Base-by-base conservation (phyloP, 2,797 vertebrate species). In the Acanthis flammea region DNA sequence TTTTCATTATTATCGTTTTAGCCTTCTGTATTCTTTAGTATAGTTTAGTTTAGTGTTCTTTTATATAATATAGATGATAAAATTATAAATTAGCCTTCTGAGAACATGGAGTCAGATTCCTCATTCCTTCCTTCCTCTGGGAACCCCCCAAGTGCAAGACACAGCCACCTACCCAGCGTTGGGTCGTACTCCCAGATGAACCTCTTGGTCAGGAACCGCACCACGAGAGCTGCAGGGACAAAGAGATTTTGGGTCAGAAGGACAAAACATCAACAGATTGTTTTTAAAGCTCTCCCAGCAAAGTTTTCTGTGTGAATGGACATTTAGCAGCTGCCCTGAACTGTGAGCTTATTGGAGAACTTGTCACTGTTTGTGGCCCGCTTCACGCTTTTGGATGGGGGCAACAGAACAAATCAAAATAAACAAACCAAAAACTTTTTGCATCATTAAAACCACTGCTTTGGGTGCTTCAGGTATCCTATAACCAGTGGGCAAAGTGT, bases 101-200 rank as follows among this genome's bases (percentile, higher is more conserved):
- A 54, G 31, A 54, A 9, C 28, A 51, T 51, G 48, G 27, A 11
- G 17, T 28, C 48, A 28, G 27, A 50, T 50, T 50, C 27, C 4
- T 28, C 27, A 50, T 50, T 18, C 10, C 48, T 28, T 28, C 27
- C 48, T 50, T 28, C 10, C 10, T 50, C 48, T 50, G 48, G 48
- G 15, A 18, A 50, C 16, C 48, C 27, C 48, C 5, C 16, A 50
- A 28, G 7, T 28, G 10, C 48, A 51, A 17, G 50, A 19, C 51
- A 54, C 80, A 66, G 30, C 8, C 55, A 97, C 99, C 97, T 98
- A 99, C 99, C 99, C 2, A 99, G 98, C 0, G 99, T 99, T 0
- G 99, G 99, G 88, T 99, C 99, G 3, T 99, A 99, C 96, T 99
- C 99, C 99, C 99, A 99, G 98, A 99, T 99, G 98, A 99, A 99